Conservation (phyloP, 92 coral and sea anemone species). For the Paragorgia papillata region DNA sequence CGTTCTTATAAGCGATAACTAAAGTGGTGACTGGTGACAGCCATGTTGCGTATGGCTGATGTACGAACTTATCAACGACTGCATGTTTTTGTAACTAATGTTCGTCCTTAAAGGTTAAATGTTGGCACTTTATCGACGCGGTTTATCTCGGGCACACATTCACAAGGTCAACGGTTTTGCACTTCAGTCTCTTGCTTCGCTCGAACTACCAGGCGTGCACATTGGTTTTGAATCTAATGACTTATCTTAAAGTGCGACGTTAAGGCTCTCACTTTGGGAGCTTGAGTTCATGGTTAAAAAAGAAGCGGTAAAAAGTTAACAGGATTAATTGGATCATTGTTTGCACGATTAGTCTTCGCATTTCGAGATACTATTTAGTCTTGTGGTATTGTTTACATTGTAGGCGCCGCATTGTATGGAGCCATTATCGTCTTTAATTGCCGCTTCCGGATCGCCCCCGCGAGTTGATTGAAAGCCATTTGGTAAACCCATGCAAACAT, state of each 20-base stretch:
- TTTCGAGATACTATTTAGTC: background rate
- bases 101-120: background rate
- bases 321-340: background rate
- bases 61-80: background rate
- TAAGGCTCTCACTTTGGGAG: too few species aligned
- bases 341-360: background rate
- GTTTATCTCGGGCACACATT: background rate
- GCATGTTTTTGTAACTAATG: conserved; percentile 16
- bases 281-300: too few species aligned
- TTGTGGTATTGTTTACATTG: conserved; percentile 8
- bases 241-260: too few species aligned
- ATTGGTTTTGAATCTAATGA: too few species aligned
- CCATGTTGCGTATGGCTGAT: background rate
- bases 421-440: background rate
- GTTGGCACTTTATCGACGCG: background rate
- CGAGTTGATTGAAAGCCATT: background rate
- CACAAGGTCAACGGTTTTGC: background rate
- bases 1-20: too few species aligned
- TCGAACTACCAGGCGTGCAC: too few species aligned
- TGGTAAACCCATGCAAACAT: background rate
- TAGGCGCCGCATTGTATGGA: conserved; percentile 24
- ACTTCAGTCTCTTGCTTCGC: too few species aligned
- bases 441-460: background rate
- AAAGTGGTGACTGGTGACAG: conserved; percentile 35
- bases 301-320: too few species aligned